These are phyloP conservation scores for Australoheros scitulus DNA, from an alignment of 2,113 vertebrate species.

Conservation along the genomic window DNA sequence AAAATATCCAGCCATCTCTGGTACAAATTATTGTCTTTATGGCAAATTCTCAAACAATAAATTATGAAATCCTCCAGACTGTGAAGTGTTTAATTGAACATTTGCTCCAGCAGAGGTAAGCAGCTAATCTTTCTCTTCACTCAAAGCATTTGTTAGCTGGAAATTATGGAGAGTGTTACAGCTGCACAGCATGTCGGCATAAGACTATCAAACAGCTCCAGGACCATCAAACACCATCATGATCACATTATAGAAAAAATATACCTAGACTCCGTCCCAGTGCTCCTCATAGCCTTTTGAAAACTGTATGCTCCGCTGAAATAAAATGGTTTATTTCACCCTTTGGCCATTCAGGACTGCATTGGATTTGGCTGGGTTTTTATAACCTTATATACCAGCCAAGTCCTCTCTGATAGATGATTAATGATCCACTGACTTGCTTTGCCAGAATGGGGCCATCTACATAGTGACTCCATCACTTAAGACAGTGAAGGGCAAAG, in stretches of 20 bases:
- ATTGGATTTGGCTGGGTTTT: constrained; percentile 33
- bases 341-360: constrained; percentile 10
- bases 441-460: constrained; percentile 56
- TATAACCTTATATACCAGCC: constrained; percentile 52
- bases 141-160: constrained; percentile 25
- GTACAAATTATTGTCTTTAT: constrained; percentile 24
- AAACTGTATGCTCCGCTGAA: not conserved
- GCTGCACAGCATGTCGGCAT: constrained; percentile 2
- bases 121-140: constrained; percentile 8
- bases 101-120: constrained; percentile 37
- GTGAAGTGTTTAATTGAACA: constrained; percentile 66
- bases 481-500: constrained; percentile 66
- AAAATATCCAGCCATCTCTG: constrained; percentile 30
- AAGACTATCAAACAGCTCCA: constrained; percentile 20
- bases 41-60: constrained; percentile 35
- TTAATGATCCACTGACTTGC: constrained; percentile 50
- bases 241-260: not conserved
- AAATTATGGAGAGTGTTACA: constrained; percentile 7
- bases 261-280: not conserved
- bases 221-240: constrained; percentile 3
- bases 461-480: constrained; percentile 55
- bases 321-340: constrained; percentile 35
- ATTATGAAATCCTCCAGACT: constrained; percentile 49
- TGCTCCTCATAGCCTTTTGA: not conserved
- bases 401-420: constrained; percentile 59